Conservation (phyloP, 2,113 vertebrate species). For the Nothocercus nigrocapillus region DNA sequence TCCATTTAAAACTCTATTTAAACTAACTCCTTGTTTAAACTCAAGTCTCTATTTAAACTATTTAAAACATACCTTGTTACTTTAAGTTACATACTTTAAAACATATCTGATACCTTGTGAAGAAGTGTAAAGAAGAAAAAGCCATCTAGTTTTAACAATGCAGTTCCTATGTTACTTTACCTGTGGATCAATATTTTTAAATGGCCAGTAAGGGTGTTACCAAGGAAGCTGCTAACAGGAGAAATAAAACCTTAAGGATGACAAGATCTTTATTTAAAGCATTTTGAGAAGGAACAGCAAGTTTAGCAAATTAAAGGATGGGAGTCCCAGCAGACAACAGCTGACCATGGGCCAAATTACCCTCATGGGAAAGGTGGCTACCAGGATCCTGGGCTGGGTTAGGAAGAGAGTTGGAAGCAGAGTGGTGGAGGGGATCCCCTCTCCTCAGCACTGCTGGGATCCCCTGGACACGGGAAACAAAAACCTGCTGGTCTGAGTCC, state of each 20-base stretch:
- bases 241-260: not conserved
- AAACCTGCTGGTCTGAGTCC: not conserved
- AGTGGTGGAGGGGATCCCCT: not conserved
- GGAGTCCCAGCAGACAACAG: not conserved
- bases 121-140: not conserved
- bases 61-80: not conserved
- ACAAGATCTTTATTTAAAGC: not conserved
- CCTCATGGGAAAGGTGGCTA: accelerated
- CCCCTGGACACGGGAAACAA: not conserved
- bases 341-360: accelerated
- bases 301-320: not conserved
- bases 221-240: not conserved
- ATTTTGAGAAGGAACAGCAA: not conserved
- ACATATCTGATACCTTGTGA: not conserved
- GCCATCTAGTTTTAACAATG: not conserved
- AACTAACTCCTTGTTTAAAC: not conserved
- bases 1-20: not conserved
- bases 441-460: not conserved
- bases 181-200: not conserved
- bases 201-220: not conserved
- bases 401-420: not conserved
- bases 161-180: not conserved
- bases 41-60: not conserved
- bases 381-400: accelerated
- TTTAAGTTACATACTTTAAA: no score